Evolutionary conservation across 2,888 invertebrate genomes (phyloP).

Genomic region (Meganola albula): DNA sequence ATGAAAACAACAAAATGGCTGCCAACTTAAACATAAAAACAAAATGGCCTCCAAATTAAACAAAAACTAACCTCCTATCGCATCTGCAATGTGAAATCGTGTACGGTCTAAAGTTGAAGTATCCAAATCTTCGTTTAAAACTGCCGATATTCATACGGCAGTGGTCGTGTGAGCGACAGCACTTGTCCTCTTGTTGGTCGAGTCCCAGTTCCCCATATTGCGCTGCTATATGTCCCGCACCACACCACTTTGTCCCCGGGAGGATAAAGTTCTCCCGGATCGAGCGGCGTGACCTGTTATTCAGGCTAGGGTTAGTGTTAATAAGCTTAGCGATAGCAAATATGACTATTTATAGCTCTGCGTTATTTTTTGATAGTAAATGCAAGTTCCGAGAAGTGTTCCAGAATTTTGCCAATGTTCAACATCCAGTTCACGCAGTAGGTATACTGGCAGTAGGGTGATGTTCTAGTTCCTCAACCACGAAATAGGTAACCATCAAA

Average conservation of each 20-base stretch:
- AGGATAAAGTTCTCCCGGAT: conserved; percentile 76
- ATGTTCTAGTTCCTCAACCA: too few species aligned
- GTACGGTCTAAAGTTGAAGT: conserved; percentile 83
- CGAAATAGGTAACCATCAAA: too few species aligned
- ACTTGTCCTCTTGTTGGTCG: conserved; percentile 78
- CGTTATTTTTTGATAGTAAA: too few species aligned
- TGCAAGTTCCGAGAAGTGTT: too few species aligned
- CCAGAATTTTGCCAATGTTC: too few species aligned
- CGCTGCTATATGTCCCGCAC: conserved; percentile 77
- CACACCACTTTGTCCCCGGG: conserved; percentile 88
- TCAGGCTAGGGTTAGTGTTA: too few species aligned
- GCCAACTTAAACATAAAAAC: conserved; percentile 38
- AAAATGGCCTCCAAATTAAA: conserved; percentile 30
- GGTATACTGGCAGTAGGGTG: too few species aligned
- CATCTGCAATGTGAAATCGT: conserved; percentile 87
- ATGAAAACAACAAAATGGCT: conserved; percentile 16
- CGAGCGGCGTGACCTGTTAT: conserved; percentile 62
- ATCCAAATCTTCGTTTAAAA: conserved; percentile 78
- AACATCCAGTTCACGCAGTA: too few species aligned
- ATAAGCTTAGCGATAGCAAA: too few species aligned
- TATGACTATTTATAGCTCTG: too few species aligned
- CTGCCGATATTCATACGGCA: conserved; percentile 81
- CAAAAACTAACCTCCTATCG: conserved; percentile 82
- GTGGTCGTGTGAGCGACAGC: conserved; percentile 86
- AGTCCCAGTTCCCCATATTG: conserved; percentile 79